Conservation (phyloP, 2,797 vertebrate species). For the Eleutherodactylus coqui region DNA sequence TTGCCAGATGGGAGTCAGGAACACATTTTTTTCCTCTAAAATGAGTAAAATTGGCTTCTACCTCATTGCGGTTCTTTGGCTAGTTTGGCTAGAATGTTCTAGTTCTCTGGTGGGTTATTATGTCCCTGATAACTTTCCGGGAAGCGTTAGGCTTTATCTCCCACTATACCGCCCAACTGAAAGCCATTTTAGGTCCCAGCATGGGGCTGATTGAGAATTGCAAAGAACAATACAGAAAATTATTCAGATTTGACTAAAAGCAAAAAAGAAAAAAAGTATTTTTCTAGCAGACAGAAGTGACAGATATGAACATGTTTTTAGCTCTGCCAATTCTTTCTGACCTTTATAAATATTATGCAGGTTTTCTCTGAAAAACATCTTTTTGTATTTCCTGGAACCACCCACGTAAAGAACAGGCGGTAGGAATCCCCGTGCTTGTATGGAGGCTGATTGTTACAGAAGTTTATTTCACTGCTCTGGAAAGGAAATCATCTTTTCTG, state of each 20-base stretch:
- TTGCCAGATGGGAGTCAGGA: too few species aligned
- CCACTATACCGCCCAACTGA: neutral
- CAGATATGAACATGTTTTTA: neutral
- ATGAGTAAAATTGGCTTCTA: too few species aligned
- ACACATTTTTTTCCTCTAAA: too few species aligned
- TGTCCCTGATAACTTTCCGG: neutral
- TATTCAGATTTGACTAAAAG: neutral
- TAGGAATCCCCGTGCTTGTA: constrained; percentile 21
- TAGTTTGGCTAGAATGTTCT: too few species aligned
- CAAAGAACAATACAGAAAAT: neutral
- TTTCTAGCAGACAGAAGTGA: constrained; percentile 27
- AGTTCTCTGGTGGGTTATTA: too few species aligned
- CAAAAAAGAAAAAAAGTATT: neutral
- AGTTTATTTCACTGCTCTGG: neutral
- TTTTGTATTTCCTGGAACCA: constrained; percentile 30
- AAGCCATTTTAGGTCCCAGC: neutral
- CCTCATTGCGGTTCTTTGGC: too few species aligned
- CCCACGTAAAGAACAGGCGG: constrained; percentile 25
- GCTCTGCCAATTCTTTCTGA: constrained; percentile 18
- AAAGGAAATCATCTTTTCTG: neutral
- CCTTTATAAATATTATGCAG: constrained; percentile 27
- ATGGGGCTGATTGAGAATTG: neutral
- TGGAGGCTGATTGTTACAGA: neutral
- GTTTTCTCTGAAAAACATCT: constrained; percentile 34
- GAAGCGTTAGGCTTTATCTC: neutral